Evolutionary conservation across 2,888 invertebrate genomes (phyloP).

Genomic region (Cryptosula pallasiana): DNA sequence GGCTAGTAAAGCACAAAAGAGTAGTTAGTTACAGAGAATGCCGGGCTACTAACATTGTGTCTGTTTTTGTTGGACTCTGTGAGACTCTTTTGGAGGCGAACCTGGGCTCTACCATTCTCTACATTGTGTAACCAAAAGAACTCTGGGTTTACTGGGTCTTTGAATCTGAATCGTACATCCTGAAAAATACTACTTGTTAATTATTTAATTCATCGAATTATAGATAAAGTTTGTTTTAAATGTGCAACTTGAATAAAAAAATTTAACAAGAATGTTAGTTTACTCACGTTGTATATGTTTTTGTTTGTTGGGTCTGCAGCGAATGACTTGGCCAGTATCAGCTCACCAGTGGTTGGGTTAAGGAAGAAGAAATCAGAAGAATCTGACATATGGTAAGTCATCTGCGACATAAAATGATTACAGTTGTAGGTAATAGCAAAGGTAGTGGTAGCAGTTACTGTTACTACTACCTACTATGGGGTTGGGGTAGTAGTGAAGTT

Average conservation of each 20-base stretch:
- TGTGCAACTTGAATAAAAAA: no score
- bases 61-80: neutral
- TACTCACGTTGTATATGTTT: conserved; percentile 21
- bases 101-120: neutral
- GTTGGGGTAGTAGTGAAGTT: no score
- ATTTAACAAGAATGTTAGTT: no score
- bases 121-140: conserved; percentile 21
- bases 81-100: conserved; percentile 12
- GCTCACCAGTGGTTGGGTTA: conserved; percentile 21
- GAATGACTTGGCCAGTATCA: neutral
- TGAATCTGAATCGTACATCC: conserved; percentile 5
- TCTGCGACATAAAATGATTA: no score
- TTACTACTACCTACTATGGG: no score
- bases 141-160: neutral
- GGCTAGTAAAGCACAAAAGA: no score
- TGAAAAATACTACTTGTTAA: no score
- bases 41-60: conserved; percentile 5
- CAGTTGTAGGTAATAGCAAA: no score
- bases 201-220: no score
- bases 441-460: no score
- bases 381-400: neutral
- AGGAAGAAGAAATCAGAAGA: conserved; percentile 20
- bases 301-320: neutral
- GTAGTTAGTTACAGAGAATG: no score
- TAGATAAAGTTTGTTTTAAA: no score